Conservation (phyloP, 2,113 vertebrate species). For the Protomyctophum bolini region DNA sequence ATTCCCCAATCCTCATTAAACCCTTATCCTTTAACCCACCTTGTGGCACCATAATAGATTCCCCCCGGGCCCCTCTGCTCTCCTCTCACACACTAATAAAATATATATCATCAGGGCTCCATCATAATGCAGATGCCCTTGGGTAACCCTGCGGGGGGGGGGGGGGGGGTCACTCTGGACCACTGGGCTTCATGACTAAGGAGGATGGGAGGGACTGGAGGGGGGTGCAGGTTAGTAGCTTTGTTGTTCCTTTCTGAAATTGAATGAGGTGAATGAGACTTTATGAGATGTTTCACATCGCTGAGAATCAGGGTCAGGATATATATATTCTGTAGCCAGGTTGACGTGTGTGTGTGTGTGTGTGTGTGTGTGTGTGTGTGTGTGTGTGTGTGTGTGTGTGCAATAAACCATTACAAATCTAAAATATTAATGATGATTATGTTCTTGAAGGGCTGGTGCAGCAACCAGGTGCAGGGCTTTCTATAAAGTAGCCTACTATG, state of each 20-base stretch:
- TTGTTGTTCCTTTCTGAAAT: constrained; percentile 16
- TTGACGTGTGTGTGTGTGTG: background rate
- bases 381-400: background rate
- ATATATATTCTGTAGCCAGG: constrained; percentile 17
- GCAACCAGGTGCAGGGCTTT: background rate
- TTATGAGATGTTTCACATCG: constrained; percentile 22
- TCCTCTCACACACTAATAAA: constrained; percentile 62
- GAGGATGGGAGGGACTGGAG: constrained; percentile 33
- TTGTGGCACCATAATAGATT: constrained; percentile 48
- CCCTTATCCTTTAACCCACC: constrained; percentile 56
- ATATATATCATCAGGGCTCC: constrained; percentile 61
- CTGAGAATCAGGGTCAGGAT: background rate
- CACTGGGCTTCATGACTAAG: constrained; percentile 3
- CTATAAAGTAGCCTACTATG: constrained; percentile 6
- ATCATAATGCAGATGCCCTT: constrained; percentile 74
- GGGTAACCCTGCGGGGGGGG: constrained; percentile 53
- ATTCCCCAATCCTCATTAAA: constrained; percentile 65
- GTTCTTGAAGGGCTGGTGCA: constrained; percentile 17
- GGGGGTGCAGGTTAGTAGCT: constrained; percentile 23
- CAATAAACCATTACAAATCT: background rate
- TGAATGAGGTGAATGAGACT: constrained; percentile 28
- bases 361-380: too few species aligned
- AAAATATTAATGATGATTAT: constrained; percentile 33
- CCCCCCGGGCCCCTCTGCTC: constrained; percentile 37
- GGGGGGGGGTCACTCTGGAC: constrained; percentile 1